Evolutionary conservation across 1,140 invertebrate genomes (phyloP).

Genomic region (Cotesia typhae): DNA sequence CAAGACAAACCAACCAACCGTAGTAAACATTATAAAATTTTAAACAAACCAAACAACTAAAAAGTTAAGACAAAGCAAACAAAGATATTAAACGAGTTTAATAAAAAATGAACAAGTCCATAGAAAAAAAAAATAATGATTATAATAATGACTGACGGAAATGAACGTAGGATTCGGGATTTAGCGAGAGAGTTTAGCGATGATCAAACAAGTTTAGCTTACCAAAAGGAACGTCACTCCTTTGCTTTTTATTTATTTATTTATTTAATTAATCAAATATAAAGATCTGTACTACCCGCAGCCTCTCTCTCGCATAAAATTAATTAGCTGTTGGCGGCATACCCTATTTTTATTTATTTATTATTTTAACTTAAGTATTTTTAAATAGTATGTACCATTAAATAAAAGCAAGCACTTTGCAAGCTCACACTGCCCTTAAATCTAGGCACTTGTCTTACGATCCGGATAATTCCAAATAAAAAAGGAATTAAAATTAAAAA

Average conservation of each 20-base stretch:
- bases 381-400: conserved; percentile 1
- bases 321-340: conserved; percentile 17
- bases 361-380: not conserved
- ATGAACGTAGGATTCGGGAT: conserved; percentile 36
- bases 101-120: conserved; percentile 25
- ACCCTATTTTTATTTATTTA: conserved; percentile 19
- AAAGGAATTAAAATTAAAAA: conserved; percentile 19
- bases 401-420: conserved; percentile 42
- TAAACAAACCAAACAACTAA: conserved; percentile 38
- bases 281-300: not conserved
- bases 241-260: conserved; percentile 36
- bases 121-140: not conserved
- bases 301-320: conserved; percentile 23
- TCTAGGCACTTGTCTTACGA: conserved; percentile 47
- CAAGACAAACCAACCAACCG: conserved; percentile 49
- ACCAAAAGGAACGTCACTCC: conserved; percentile 1
- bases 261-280: conserved; percentile 31
- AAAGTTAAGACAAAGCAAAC: conserved; percentile 19
- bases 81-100: conserved; percentile 27
- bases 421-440: conserved; percentile 54
- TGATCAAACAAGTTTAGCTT: not conserved
- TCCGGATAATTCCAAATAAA: conserved; percentile 17
- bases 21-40: conserved; percentile 43
- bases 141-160: conserved; percentile 36
- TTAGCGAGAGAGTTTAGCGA: conserved; percentile 23